Percentiles rank a stretch among this genome's conserved stretches.
phyloP scores from a whole-genome alignment of 2,113 vertebrate species.

The Myrmophylax atrothorax region DNA sequence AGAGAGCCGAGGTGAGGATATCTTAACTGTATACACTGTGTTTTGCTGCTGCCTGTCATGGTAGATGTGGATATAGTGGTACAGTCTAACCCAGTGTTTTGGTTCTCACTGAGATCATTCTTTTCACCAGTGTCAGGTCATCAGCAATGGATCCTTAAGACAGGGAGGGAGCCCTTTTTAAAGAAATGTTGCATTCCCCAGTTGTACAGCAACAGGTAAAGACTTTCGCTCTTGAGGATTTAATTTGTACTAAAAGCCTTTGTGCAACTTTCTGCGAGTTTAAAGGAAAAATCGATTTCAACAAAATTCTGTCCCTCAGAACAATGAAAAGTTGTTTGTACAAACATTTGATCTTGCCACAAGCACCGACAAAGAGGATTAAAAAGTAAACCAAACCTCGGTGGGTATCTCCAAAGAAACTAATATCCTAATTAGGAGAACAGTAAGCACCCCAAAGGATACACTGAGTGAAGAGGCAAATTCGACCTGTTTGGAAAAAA shows the following conservation, averaged over 20 bases:
- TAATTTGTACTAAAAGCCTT: background rate
- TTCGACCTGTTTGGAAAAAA: background rate
- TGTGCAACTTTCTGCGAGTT: background rate
- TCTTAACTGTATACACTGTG: background rate
- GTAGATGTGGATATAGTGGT: background rate
- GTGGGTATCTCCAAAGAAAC: background rate
- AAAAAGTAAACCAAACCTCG: background rate
- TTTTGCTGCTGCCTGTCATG: background rate
- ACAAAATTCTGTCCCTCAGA: background rate
- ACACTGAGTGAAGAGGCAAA: background rate
- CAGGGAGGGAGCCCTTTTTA: background rate
- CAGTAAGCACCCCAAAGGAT: background rate
- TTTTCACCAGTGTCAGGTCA: background rate
- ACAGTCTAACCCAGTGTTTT: background rate
- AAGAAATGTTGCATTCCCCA: background rate
- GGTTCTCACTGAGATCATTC: background rate
- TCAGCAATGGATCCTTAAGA: background rate
- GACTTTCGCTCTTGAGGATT: background rate
- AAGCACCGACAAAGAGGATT: background rate
- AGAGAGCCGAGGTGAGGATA: background rate
- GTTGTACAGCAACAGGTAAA: background rate
- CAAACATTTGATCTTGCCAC: background rate
- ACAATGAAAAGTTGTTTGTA: background rate
- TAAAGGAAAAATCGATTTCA: background rate
- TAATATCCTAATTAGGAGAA: background rate